phyloP scores from a whole-genome alignment of 1,140 invertebrate genomes.

The Drosophila ambigua region DNA sequence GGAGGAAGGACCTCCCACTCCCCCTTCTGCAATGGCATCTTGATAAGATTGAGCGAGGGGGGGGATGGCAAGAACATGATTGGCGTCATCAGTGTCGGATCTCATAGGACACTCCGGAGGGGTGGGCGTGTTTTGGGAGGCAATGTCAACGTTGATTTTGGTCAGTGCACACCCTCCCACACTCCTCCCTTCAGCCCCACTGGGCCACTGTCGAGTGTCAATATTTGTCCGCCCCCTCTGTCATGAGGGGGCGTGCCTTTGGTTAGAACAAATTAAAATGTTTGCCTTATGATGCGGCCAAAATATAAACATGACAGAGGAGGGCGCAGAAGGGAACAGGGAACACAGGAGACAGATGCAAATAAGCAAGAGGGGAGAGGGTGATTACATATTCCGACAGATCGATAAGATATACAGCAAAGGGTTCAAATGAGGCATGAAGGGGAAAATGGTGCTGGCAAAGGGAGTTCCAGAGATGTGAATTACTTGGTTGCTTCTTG shows the following conservation, averaged over 20 bases:
- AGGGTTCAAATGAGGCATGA: background rate
- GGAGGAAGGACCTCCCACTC: slow-evolving; percentile 15
- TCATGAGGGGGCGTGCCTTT: slow-evolving; percentile 28
- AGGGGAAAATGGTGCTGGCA: no score
- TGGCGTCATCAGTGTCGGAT: slow-evolving; percentile 49
- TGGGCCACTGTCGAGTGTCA: slow-evolving; percentile 67
- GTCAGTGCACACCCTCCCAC: slow-evolving; percentile 49
- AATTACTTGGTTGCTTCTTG: no score
- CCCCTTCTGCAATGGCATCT: slow-evolving; percentile 15
- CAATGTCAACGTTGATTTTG: slow-evolving; percentile 42
- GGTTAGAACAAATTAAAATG: slow-evolving; percentile 69
- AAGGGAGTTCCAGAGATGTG: no score
- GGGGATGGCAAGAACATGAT: slow-evolving; percentile 40
- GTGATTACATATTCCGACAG: background rate
- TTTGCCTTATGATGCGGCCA: slow-evolving; percentile 71
- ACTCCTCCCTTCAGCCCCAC: background rate
- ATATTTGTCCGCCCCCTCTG: slow-evolving; percentile 57
- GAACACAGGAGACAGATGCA: slow-evolving; percentile 1
- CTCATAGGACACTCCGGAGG: slow-evolving; percentile 9
- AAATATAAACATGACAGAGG: slow-evolving; percentile 42
- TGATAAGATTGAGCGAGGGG: slow-evolving; percentile 17
- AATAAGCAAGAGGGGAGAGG: slow-evolving; percentile 12
- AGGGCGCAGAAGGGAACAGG: no score
- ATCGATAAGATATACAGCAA: slow-evolving; percentile 30
- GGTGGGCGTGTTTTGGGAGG: background rate